Conservation (phyloP, 2,797 vertebrate species). For the Sylvilagus floridanus region DNA sequence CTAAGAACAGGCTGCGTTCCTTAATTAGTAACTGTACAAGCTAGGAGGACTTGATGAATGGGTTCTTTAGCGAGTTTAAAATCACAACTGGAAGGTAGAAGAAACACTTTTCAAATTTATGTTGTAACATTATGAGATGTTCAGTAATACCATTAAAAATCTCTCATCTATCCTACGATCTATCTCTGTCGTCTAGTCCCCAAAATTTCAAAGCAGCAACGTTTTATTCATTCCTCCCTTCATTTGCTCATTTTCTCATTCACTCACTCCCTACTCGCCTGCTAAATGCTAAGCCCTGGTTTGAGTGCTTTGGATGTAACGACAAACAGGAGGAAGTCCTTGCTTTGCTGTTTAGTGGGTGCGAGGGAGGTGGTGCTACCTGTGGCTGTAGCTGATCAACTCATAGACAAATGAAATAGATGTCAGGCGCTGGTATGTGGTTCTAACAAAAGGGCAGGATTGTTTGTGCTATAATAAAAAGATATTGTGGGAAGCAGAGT, state of each 20-base stretch:
- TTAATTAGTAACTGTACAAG: constrained; percentile 59
- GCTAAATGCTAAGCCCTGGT: neutral
- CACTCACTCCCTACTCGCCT: neutral
- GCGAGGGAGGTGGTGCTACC: neutral
- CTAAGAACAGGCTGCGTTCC: constrained; percentile 4
- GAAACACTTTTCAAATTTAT: constrained; percentile 70
- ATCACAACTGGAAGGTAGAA: constrained; percentile 48
- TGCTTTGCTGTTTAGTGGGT: neutral
- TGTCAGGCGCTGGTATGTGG: neutral
- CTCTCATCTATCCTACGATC: constrained; percentile 21
- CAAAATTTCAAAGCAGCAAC: constrained; percentile 55
- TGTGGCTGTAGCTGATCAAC: neutral
- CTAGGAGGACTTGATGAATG: constrained; percentile 53
- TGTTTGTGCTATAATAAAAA: constrained; percentile 18
- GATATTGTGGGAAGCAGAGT: neutral
- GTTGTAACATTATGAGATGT: constrained; percentile 66
- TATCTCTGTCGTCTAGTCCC: constrained; percentile 40
- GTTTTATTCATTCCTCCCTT: constrained; percentile 55
- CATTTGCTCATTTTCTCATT: constrained; percentile 1
- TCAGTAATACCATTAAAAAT: constrained; percentile 45
- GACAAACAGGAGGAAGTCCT: neutral
- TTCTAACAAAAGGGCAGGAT: constrained; percentile 28
- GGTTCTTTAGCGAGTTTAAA: constrained; percentile 62
- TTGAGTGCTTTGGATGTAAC: neutral
- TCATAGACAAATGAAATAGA: neutral